Evolutionary conservation across 2,113 vertebrate species (phyloP), one percentile per base, ranked within the genome.

Genomic region (Sturnira hondurensis): DNA sequence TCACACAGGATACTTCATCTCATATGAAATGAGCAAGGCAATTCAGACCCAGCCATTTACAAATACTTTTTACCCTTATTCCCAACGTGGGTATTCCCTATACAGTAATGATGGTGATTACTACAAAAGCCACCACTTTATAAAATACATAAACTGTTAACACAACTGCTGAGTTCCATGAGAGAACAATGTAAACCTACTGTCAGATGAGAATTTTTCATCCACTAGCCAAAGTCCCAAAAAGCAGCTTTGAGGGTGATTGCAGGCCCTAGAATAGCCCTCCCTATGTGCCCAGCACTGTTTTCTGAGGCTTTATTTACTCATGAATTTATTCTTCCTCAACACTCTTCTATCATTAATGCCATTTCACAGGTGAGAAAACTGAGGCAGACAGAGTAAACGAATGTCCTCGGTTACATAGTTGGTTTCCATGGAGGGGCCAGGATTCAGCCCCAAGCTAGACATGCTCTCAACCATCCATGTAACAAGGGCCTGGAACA

Each of bases 401-500:
- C 41, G 28, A 67, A 26, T 19, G 31, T 67, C 45, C 41, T 19
- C 68, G 36, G 16, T 82, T 52, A 82, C 5, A 50, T 10, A 33
- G 7, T 50, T 36, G 24, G 5, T 61, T 73, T 73, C 71, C 43
- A 65, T 14, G 33, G 26, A 19, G 0, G 4, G 63, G 26, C 20
- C 33, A 61, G 63, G 82, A 52, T 63, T n/a, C 13, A 5, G 11
- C 2, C 20, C 61, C n/a, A 63, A 26, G 9, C 10, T 16, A 20
- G 15, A 24, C 38, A 4, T 2, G 58, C n/a, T n/a, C n/a, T 45
- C 65, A n/a, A 28, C 9, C 47, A 7, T 0, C 0, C 20, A 16
- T 6, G 9, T 20, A 54, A 2, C 0, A 41, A 36, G 26, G 0
- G 0, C 9, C 4, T 5, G 0, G 0, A 22, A 28, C 0, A 28